These are phyloP conservation scores for Bufo bufo DNA, from an alignment of 2,113 vertebrate genomes.

Conservation along the genomic window DNA sequence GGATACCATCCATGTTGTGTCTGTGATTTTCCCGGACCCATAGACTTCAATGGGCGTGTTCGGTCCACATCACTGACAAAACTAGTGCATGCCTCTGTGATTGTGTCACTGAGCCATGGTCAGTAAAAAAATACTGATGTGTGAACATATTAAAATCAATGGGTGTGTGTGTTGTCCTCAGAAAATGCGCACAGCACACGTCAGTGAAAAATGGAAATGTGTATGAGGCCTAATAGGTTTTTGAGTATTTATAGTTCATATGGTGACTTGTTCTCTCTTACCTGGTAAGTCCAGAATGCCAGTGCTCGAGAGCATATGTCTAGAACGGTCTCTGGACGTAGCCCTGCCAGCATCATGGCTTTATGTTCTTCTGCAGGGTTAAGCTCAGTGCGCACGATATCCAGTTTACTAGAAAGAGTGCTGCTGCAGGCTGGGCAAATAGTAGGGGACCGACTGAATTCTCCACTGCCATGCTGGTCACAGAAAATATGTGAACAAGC, in stretches of 20 bases:
- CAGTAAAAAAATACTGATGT: no score
- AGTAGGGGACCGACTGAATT: constrained; percentile 83
- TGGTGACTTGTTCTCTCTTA: constrained; percentile 58
- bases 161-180: no score
- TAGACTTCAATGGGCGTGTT: no score
- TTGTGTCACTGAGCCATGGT: no score
- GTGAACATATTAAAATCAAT: no score
- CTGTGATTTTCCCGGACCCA: no score
- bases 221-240: not conserved
- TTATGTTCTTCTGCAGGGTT: constrained; percentile 86
- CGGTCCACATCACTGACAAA: no score
- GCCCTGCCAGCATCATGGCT: constrained; percentile 84
- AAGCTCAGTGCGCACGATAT: constrained; percentile 85
- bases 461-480: constrained; percentile 85
- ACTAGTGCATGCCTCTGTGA: no score
- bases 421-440: constrained; percentile 86
- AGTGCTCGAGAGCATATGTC: constrained; percentile 84
- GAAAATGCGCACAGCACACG: no score
- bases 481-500: constrained; percentile 89
- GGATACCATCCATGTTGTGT: no score
- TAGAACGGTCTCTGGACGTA: constrained; percentile 82
- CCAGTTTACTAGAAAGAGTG: constrained; percentile 83
- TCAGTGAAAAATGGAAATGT: no score
- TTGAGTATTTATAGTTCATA: not conserved
- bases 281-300: constrained; percentile 90